Percentiles rank a stretch among this genome's conserved stretches.
phyloP scores from a whole-genome alignment of 2,797 vertebrate species.

The Podarcis siculus region DNA sequence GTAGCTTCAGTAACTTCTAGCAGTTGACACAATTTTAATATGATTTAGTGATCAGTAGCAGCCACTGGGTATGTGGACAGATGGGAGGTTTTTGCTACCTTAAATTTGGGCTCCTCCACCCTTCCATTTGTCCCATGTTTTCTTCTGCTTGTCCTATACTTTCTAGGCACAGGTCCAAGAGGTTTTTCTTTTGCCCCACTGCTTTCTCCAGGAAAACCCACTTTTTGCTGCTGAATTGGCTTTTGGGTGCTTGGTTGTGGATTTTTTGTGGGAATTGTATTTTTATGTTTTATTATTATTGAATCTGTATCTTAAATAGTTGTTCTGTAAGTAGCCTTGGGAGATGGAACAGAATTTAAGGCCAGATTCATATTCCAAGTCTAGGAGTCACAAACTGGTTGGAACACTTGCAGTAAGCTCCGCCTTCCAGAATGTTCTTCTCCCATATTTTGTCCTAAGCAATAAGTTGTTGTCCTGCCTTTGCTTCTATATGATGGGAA shows the following conservation, averaged over 20 bases:
- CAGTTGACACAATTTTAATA: neutral
- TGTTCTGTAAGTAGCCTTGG: too few species aligned
- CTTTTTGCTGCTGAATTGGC: too few species aligned
- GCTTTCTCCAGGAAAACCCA: too few species aligned
- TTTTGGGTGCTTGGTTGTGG: too few species aligned
- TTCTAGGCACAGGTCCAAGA: too few species aligned
- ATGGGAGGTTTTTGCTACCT: neutral
- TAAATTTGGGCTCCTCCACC: neutral
- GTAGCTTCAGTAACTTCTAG: neutral
- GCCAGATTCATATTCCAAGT: neutral
- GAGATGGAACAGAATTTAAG: neutral
- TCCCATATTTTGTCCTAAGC: neutral
- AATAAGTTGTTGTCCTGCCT: neutral
- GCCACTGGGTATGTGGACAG: neutral
- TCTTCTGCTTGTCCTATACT: too few species aligned
- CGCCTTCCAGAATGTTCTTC: neutral
- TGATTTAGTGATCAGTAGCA: neutral
- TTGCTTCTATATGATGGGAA: neutral
- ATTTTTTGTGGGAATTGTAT: too few species aligned
- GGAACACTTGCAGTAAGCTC: neutral
- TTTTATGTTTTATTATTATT: too few species aligned
- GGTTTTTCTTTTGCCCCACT: too few species aligned
- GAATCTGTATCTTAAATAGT: too few species aligned
- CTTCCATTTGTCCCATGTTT: too few species aligned
- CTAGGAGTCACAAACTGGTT: neutral